Conservation (phyloP, 2,797 vertebrate genomes). For the Dendrocincla tyrannina region DNA sequence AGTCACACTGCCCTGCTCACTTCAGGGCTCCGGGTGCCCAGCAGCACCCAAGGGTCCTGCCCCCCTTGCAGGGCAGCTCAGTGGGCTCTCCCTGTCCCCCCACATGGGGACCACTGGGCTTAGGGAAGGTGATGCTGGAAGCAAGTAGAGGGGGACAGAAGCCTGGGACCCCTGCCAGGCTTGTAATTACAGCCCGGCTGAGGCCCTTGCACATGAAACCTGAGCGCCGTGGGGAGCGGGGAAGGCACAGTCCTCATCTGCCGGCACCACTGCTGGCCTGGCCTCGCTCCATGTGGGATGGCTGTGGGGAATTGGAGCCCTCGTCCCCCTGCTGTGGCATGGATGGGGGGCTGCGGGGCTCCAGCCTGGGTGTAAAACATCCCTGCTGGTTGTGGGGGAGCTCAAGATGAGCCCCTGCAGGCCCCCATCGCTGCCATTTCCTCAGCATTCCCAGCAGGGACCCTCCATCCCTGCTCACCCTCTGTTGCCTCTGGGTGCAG, state of each 20-base stretch:
- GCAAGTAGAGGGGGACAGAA: not conserved
- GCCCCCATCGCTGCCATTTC: not conserved
- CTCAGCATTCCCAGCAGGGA: not conserved
- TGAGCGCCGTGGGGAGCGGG: not conserved
- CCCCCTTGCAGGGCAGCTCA: not conserved
- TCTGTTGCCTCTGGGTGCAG: not conserved
- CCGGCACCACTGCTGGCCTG: not conserved
- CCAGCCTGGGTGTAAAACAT: not conserved
- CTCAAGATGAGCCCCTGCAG: not conserved
- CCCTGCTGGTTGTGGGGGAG: not conserved
- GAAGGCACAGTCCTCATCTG: not conserved
- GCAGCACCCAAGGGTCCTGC: not conserved
- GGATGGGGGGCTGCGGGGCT: not conserved
- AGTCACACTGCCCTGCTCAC: fast-evolving
- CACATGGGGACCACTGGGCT: fast-evolving
- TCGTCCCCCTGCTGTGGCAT: fast-evolving
- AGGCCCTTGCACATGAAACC: not conserved
- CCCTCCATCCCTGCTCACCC: not conserved
- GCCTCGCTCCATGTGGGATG: not conserved
- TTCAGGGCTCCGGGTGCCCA: fast-evolving
- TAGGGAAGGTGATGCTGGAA: not conserved
- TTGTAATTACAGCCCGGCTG: not conserved
- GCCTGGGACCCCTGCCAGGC: not conserved
- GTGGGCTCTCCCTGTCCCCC: not conserved
- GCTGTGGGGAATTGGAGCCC: not conserved